phyloP scores from a whole-genome alignment of 2,113 vertebrate species.

The Apodemus speciosus region DNA sequence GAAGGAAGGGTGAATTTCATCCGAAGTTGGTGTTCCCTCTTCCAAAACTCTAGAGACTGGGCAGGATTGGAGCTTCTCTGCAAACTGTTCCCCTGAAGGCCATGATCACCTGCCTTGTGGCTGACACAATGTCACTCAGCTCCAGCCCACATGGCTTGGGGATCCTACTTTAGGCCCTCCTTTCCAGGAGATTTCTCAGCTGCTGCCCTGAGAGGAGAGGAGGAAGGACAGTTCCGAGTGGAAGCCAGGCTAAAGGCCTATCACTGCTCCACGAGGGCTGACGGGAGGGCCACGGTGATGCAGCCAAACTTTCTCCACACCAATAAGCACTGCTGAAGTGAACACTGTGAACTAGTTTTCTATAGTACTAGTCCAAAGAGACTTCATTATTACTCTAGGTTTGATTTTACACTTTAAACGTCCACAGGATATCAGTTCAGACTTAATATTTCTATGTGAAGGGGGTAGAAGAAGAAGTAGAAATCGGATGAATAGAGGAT shows the following conservation, averaged over 20 bases:
- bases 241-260: neutral
- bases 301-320: neutral
- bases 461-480: constrained; percentile 21
- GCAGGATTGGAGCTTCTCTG: neutral
- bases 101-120: constrained; percentile 19
- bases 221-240: neutral
- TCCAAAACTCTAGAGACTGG: constrained; percentile 2
- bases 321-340: neutral
- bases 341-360: constrained; percentile 34
- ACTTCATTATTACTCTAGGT: constrained; percentile 52
- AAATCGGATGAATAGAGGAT: constrained; percentile 25
- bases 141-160: neutral
- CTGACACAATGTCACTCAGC: neutral
- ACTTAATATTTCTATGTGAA: constrained; percentile 64
- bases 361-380: constrained; percentile 30
- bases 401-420: constrained; percentile 66
- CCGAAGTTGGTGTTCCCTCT: neutral
- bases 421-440: neutral
- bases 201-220: neutral
- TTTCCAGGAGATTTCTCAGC: constrained; percentile 1
- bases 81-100: neutral
- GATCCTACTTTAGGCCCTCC: neutral
- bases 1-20: neutral
- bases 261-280: constrained; percentile 7
- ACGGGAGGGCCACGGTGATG: neutral